phyloP scores from a whole-genome alignment of 2,888 invertebrate species.

The Clusia tigrina region DNA sequence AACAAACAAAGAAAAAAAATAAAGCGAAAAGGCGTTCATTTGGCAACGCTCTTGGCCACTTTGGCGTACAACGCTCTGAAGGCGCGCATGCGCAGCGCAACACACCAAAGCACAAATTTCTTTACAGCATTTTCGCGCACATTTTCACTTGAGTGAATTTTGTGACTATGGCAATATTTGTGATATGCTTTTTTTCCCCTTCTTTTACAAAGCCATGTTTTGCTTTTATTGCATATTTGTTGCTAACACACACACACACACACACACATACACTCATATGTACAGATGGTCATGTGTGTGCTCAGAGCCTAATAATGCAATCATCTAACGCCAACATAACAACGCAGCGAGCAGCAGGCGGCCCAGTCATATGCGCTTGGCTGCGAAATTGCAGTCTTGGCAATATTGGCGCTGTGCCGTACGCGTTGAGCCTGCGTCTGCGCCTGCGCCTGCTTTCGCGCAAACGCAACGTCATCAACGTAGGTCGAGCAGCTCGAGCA shows the following conservation, averaged over 20 bases:
- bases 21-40: background rate
- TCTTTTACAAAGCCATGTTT: too few species aligned
- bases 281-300: too few species aligned
- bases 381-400: too few species aligned
- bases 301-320: too few species aligned
- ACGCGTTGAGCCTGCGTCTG: too few species aligned
- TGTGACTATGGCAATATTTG: background rate
- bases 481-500: too few species aligned
- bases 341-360: too few species aligned
- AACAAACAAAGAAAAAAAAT: background rate
- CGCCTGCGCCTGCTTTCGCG: background rate
- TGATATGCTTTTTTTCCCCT: background rate
- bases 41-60: slow-evolving; percentile 8
- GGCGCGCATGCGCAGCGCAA: background rate
- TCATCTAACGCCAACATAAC: background rate
- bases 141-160: slow-evolving; percentile 6
- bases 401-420: too few species aligned
- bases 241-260: background rate
- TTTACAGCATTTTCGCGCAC: background rate
- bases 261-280: background rate
- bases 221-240: background rate
- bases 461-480: background rate
- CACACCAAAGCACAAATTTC: background rate
- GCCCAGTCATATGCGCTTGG: too few species aligned
- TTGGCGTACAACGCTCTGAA: background rate